phyloP scores from a whole-genome alignment of 2,797 vertebrate species.

The Spondyliosoma cantharus region DNA sequence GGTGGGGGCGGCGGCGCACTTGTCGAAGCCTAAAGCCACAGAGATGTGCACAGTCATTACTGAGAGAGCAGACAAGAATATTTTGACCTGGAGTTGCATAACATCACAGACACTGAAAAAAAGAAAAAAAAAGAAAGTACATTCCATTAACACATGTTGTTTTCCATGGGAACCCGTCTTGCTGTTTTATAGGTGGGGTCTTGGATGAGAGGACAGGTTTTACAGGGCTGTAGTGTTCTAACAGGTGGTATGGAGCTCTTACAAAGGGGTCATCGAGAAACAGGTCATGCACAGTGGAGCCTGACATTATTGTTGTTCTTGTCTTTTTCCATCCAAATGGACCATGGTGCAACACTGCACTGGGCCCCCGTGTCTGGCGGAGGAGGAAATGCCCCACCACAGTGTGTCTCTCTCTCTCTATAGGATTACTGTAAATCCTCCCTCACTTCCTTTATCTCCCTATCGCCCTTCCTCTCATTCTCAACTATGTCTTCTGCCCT shows the following conservation, averaged over 20 bases:
- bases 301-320: constrained; percentile 68
- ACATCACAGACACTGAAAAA: constrained; percentile 55
- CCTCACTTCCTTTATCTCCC: constrained; percentile 22
- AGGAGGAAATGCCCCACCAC: not conserved
- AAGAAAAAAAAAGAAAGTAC: constrained; percentile 13
- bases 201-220: constrained; percentile 70
- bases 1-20: constrained; percentile 82
- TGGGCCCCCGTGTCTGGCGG: constrained; percentile 28
- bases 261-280: constrained; percentile 59
- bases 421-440: constrained; percentile 49
- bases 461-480: constrained; percentile 15
- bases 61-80: constrained; percentile 33
- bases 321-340: constrained; percentile 64
- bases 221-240: constrained; percentile 69
- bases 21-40: constrained; percentile 77
- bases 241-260: constrained; percentile 72
- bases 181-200: constrained; percentile 75
- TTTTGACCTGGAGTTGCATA: constrained; percentile 40
- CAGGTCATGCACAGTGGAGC: constrained; percentile 66
- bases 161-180: constrained; percentile 62
- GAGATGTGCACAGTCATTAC: constrained; percentile 36
- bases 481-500: constrained; percentile 17
- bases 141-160: constrained; percentile 73
- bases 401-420: constrained; percentile 19
- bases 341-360: constrained; percentile 49